phyloP scores from a whole-genome alignment of 2,888 invertebrate genomes.

The Julus scanicus region DNA sequence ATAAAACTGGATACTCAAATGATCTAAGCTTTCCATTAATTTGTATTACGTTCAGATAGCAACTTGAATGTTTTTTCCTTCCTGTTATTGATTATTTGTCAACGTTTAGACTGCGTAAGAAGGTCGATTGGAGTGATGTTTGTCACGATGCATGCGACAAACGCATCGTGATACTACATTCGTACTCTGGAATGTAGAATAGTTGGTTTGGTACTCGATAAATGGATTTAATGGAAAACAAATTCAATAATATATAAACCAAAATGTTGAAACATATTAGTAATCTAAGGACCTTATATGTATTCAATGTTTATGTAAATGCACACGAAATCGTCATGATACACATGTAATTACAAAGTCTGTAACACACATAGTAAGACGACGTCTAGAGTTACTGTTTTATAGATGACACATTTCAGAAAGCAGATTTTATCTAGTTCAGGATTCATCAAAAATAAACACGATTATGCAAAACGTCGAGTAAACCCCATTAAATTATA shows the following conservation, averaged over 20 bases:
- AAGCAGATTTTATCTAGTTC: too few relatives aligned
- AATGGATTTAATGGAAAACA: neutral
- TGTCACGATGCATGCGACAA: neutral
- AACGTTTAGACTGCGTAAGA: neutral
- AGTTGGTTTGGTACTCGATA: neutral
- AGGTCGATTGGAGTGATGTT: slow-evolving; percentile 16
- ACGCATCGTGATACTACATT: neutral
- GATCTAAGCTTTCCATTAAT: slow-evolving; percentile 9
- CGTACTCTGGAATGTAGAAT: too few relatives aligned
- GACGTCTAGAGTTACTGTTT: neutral
- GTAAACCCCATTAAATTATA: too few relatives aligned
- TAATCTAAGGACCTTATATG: neutral
- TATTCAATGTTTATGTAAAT: too few relatives aligned
- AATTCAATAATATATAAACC: neutral
- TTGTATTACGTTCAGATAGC: neutral
- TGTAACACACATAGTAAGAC: neutral
- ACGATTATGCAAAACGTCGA: neutral
- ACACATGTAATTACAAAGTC: too few relatives aligned
- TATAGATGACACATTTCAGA: too few relatives aligned
- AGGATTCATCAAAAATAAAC: neutral
- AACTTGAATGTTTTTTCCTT: slow-evolving; percentile 6
- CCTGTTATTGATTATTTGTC: slow-evolving; percentile 33
- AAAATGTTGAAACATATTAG: neutral
- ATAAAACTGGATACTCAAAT: slow-evolving; percentile 24
- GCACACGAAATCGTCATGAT: too few relatives aligned